Conservation (phyloP, 2,888 invertebrate genomes). For the Drosophila vallismaia region DNA sequence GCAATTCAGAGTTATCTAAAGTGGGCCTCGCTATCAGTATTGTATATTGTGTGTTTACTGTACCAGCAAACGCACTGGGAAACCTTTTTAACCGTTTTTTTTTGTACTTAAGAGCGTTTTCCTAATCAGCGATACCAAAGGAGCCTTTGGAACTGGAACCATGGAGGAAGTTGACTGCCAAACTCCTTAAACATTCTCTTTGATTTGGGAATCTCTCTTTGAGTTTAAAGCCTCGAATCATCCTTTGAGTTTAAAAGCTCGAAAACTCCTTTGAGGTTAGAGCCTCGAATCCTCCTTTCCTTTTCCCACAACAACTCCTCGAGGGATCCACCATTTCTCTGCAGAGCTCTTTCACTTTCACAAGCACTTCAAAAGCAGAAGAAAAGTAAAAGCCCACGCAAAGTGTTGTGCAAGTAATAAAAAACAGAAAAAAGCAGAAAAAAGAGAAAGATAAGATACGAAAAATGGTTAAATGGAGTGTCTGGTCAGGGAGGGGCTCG, state of each 20-base stretch:
- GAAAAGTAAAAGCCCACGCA: slow-evolving; percentile 70
- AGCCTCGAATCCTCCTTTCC: slow-evolving; percentile 14
- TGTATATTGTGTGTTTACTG: not conserved
- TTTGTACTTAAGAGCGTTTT: not conserved
- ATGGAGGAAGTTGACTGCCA: no score
- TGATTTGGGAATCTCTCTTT: no score
- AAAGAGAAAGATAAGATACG: slow-evolving; percentile 60
- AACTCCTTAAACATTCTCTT: no score
- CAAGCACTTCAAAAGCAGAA: slow-evolving; percentile 42
- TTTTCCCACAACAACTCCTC: slow-evolving; percentile 12
- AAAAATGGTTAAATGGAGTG: slow-evolving; percentile 23
- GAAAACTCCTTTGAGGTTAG: not conserved
- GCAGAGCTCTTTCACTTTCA: slow-evolving; percentile 55
- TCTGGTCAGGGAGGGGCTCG: not conserved
- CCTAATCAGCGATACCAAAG: not conserved
- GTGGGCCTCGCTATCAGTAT: not conserved
- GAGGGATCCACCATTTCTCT: slow-evolving; percentile 12
- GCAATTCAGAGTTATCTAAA: slow-evolving; percentile 5
- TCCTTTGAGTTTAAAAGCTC: no score
- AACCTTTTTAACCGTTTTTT: not conserved
- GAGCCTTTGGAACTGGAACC: not conserved
- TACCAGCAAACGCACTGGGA: not conserved
- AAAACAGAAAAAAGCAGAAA: no score
- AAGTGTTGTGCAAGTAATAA: slow-evolving; percentile 45
- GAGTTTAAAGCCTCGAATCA: no score